These are phyloP conservation scores for Meteorus sp. DNA, from an alignment of 1,140 invertebrate genomes.

Conservation along the genomic window DNA sequence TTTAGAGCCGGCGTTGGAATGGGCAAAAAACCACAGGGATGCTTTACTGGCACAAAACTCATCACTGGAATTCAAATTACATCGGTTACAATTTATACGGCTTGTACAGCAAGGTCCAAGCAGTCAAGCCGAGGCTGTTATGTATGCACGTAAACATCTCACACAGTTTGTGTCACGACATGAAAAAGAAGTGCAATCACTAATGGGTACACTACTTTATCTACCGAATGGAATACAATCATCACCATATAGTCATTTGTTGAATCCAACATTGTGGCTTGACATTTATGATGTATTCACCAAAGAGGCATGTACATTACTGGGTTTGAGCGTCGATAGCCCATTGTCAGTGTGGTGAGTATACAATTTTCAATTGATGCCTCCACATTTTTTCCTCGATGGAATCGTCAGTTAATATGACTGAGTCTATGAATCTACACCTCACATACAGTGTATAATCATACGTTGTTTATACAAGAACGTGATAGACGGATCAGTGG, in stretches of 20 bases:
- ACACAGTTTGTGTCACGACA: slow-evolving; percentile 79
- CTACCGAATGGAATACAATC: slow-evolving; percentile 76
- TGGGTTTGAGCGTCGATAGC: slow-evolving; percentile 88
- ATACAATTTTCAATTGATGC: too few species aligned
- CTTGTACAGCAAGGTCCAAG: slow-evolving; percentile 69
- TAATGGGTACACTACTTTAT: slow-evolving; percentile 89
- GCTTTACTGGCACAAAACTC: slow-evolving; percentile 65
- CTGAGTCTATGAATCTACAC: too few species aligned
- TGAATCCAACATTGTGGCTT: slow-evolving; percentile 80
- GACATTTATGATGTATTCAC: slow-evolving; percentile 83
- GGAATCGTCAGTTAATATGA: too few species aligned
- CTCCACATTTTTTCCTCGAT: too few species aligned
- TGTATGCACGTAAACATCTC: slow-evolving; percentile 85
- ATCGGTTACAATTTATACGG: slow-evolving; percentile 73
- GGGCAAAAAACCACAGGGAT: slow-evolving; percentile 69
- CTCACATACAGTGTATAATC: too few species aligned
- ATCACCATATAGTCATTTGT: slow-evolving; percentile 80
- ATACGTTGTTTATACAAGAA: too few species aligned
- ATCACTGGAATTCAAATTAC: slow-evolving; percentile 84
- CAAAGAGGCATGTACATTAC: slow-evolving; percentile 86
- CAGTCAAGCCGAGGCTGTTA: slow-evolving; percentile 76
- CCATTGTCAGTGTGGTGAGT: slow-evolving; percentile 71
- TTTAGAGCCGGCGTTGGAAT: slow-evolving; percentile 79
- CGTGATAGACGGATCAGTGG: too few species aligned
- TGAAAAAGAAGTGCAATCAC: slow-evolving; percentile 83